A percentile compares a stretch with the other conserved stretches of the same genome.
Evolutionary conservation across 2,888 invertebrate species (phyloP).

Genomic region (Scaptomyza flava): DNA sequence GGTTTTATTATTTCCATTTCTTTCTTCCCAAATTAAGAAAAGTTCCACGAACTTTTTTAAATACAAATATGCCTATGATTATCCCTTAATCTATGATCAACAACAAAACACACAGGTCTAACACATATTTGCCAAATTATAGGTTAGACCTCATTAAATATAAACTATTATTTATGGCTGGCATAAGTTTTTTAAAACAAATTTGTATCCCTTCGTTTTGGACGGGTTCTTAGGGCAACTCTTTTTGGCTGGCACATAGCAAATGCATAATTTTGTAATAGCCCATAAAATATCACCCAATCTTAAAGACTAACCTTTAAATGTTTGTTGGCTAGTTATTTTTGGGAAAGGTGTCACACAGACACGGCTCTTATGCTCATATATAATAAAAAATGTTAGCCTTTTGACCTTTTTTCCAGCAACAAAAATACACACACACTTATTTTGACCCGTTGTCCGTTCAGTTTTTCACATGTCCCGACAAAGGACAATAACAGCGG

Average conservation of each 20-base stretch:
- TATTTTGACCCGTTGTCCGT: constrained; percentile 46
- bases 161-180: constrained; percentile 54
- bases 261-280: constrained; percentile 73
- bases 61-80: constrained; percentile 4
- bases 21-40: no score
- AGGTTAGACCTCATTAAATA: constrained; percentile 30
- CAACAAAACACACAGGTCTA: constrained; percentile 28
- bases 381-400: constrained; percentile 53
- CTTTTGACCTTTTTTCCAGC: constrained; percentile 59
- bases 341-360: constrained; percentile 60
- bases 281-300: constrained; percentile 74
- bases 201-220: no score
- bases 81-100: not conserved
- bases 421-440: constrained; percentile 20
- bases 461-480: constrained; percentile 57
- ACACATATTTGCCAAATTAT: constrained; percentile 64
- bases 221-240: constrained; percentile 1
- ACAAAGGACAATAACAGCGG: constrained; percentile 59
- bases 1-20: no score
- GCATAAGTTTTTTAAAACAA: not conserved
- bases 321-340: constrained; percentile 15
- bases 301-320: constrained; percentile 23
- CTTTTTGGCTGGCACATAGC: constrained; percentile 20
- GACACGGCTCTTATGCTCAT: constrained; percentile 35
- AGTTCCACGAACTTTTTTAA: not conserved